These are phyloP conservation scores for Gobius niger DNA, from an alignment of 2,113 vertebrate genomes.

Conservation along the genomic window DNA sequence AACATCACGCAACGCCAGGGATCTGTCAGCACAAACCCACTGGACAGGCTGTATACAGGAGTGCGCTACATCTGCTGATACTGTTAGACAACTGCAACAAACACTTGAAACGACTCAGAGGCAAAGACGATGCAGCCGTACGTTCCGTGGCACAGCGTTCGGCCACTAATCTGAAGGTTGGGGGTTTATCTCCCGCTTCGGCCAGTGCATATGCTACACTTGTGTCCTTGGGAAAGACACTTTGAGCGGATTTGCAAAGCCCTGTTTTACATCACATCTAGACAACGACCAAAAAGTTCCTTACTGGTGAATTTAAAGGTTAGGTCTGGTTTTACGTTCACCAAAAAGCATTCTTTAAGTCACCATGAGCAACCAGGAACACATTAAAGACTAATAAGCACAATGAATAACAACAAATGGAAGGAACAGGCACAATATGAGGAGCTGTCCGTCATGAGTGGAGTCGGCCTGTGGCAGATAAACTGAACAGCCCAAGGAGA, in stretches of 20 bases:
- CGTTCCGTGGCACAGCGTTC: too few species aligned
- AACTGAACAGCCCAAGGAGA: conserved; percentile 30
- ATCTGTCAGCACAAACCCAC: conserved; percentile 23
- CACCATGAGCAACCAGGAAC: too few species aligned
- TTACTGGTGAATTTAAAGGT: too few species aligned
- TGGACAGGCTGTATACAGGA: conserved; percentile 4
- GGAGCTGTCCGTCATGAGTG: conserved; percentile 37
- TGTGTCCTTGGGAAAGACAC: too few species aligned
- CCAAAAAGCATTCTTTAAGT: not conserved
- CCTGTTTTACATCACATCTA: too few species aligned
- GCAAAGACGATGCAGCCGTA: too few species aligned
- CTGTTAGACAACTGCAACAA: conserved; percentile 12
- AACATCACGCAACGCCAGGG: conserved; percentile 17
- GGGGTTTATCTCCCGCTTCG: too few species aligned
- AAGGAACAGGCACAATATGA: conserved; percentile 22
- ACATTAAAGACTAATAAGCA: conserved; percentile 20
- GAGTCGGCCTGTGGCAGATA: conserved; percentile 38
- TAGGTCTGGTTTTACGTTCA: not conserved
- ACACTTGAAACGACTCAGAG: not conserved
- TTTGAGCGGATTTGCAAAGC: too few species aligned
- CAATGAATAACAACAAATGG: conserved; percentile 31
- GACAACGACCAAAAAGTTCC: too few species aligned
- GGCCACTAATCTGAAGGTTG: too few species aligned
- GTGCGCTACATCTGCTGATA: conserved; percentile 13
- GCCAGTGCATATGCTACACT: too few species aligned